Evolutionary conservation across 2,797 vertebrate species (phyloP).

Genomic region (Mycteria americana): DNA sequence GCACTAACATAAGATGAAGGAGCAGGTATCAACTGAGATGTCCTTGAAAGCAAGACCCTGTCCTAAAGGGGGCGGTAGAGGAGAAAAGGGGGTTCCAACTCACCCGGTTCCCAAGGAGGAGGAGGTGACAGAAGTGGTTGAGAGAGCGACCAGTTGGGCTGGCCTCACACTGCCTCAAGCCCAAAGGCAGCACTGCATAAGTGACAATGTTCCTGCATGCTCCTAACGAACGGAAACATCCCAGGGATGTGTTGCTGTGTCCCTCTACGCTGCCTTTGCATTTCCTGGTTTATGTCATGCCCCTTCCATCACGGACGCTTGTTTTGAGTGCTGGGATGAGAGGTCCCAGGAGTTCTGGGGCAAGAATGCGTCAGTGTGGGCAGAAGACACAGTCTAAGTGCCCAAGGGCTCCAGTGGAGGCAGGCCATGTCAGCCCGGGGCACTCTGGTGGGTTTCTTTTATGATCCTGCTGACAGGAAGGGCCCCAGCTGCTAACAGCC

Average conservation of each 20-base stretch:
- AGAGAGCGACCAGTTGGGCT: neutral
- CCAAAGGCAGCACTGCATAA: neutral
- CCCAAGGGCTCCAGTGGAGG: no score
- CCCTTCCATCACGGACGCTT: neutral
- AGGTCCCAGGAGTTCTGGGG: neutral
- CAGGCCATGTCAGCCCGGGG: no score
- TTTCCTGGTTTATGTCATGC: neutral
- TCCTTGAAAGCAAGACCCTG: neutral
- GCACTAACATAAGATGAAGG: neutral
- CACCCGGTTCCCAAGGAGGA: neutral
- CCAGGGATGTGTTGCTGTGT: neutral
- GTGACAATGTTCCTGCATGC: neutral
- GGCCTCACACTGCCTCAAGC: neutral
- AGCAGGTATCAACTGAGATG: neutral
- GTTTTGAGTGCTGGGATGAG: neutral
- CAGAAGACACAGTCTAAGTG: neutral
- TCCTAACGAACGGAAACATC: neutral
- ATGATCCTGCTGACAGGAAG: no score
- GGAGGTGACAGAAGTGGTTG: neutral
- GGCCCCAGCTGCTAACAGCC: no score
- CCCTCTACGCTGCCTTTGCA: no score
- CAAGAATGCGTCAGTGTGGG: neutral
- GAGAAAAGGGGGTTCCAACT: neutral
- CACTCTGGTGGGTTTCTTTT: no score
- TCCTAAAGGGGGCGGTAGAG: no score